Conservation (phyloP, 1,140 invertebrate species). For the Mesaphorura yosii region DNA sequence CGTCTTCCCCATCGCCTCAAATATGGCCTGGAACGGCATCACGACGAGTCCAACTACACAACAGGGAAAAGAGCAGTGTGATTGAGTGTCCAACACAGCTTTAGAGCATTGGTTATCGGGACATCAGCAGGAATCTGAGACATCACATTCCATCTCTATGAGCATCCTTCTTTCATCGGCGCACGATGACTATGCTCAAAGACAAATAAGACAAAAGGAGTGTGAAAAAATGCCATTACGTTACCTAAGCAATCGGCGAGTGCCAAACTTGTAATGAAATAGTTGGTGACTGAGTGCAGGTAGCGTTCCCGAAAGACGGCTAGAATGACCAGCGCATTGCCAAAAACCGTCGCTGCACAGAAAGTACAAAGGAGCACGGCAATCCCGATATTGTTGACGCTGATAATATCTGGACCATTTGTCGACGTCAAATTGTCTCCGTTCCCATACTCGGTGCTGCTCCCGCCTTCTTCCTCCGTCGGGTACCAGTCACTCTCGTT, state of each 20-base stretch:
- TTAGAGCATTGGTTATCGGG: too few relatives aligned
- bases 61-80: too few relatives aligned
- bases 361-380: constrained; percentile 46
- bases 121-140: too few relatives aligned
- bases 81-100: too few relatives aligned
- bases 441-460: neutral
- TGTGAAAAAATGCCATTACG: too few relatives aligned
- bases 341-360: constrained; percentile 51
- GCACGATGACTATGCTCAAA: too few relatives aligned
- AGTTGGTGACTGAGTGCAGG: constrained; percentile 61
- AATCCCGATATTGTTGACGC: constrained; percentile 29
- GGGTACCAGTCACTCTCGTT: too few relatives aligned
- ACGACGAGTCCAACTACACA: constrained; percentile 64
- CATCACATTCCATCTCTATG: too few relatives aligned
- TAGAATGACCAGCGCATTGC: constrained; percentile 58
- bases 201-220: too few relatives aligned
- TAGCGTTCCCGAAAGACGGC: constrained; percentile 56
- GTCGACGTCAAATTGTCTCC: neutral
- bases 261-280: constrained; percentile 63
- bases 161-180: too few relatives aligned
- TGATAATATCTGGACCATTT: neutral
- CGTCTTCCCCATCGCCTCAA: constrained; percentile 70
- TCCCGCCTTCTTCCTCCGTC: too few relatives aligned
- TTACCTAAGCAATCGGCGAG: constrained; percentile 62
- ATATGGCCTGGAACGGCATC: constrained; percentile 67